phyloP scores from a whole-genome alignment of 1,140 invertebrate species.

The Heliconius melpomene region DNA sequence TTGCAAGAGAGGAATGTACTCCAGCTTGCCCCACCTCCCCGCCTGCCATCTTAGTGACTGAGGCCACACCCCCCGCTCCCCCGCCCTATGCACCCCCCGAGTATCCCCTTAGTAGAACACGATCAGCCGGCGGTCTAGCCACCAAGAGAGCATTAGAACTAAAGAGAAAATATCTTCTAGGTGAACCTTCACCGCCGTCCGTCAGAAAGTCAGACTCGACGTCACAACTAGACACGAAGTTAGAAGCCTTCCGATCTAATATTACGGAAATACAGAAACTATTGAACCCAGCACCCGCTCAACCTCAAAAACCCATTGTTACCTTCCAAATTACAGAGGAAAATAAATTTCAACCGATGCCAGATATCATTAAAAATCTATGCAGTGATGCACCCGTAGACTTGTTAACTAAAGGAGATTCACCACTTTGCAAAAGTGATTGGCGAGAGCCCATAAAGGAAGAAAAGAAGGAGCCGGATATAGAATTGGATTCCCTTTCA shows the following conservation, averaged over 20 bases:
- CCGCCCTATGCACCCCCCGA: slow-evolving; percentile 84
- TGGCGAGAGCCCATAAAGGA: slow-evolving; percentile 52
- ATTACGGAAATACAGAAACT: slow-evolving; percentile 95
- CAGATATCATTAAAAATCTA: slow-evolving; percentile 71
- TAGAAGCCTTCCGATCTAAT: slow-evolving; percentile 90
- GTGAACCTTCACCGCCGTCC: slow-evolving; percentile 82
- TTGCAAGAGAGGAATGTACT: slow-evolving; percentile 90
- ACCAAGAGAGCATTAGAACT: slow-evolving; percentile 92
- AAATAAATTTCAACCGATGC: slow-evolving; percentile 65
- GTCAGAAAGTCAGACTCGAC: slow-evolving; percentile 93
- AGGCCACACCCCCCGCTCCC: slow-evolving; percentile 79
- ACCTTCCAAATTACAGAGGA: slow-evolving; percentile 61
- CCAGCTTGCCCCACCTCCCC: slow-evolving; percentile 75
- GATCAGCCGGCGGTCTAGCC: slow-evolving; percentile 92
- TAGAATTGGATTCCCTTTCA: slow-evolving; percentile 84
- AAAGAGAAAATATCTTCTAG: slow-evolving; percentile 91
- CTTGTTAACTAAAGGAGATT: slow-evolving; percentile 63
- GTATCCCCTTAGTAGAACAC: slow-evolving; percentile 89
- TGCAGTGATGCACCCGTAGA: slow-evolving; percentile 64
- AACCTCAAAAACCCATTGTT: slow-evolving; percentile 57
- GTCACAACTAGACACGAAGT: slow-evolving; percentile 90
- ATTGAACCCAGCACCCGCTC: slow-evolving; percentile 88
- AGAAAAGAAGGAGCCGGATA: slow-evolving; percentile 67
- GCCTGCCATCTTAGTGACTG: slow-evolving; percentile 62
- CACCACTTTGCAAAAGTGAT: slow-evolving; percentile 56